Evolutionary conservation across 2,888 invertebrate species (phyloP).

Genomic region (Atethmia centrago): DNA sequence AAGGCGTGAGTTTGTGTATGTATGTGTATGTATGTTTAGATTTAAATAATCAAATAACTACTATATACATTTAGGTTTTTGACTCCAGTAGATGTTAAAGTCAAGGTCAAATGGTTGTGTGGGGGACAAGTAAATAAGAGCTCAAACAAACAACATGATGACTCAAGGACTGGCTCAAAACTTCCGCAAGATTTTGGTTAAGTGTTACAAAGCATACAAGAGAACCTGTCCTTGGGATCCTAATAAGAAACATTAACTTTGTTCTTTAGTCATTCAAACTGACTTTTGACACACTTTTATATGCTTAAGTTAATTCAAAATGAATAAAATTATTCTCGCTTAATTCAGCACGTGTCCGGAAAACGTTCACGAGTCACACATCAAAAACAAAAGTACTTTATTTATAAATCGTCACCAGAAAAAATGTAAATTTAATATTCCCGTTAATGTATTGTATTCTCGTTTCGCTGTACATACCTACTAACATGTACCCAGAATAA

Average conservation of each 20-base stretch:
- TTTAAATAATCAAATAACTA: not conserved
- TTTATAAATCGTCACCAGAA: constrained; percentile 32
- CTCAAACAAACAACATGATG: not conserved
- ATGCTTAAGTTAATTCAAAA: not conserved
- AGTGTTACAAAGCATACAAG: constrained; percentile 5
- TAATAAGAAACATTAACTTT: not conserved
- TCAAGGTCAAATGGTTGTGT: constrained; percentile 13
- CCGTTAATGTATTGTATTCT: constrained; percentile 62
- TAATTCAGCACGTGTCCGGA: not conserved
- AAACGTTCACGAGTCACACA: not conserved
- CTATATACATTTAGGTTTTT: not conserved
- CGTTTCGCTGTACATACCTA: constrained; percentile 24
- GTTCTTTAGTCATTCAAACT: too few species aligned
- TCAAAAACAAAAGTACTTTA: constrained; percentile 24
- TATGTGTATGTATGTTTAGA: not conserved
- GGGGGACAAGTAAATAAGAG: constrained; percentile 6
- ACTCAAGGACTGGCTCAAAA: not conserved
- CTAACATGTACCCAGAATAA: constrained; percentile 56
- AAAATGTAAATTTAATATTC: constrained; percentile 68
- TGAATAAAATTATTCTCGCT: not conserved
- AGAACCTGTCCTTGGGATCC: not conserved
- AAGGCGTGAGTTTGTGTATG: too few species aligned
- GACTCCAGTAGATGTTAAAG: not conserved
- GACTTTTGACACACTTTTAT: not conserved
- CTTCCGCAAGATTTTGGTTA: constrained; percentile 15